phyloP scores from a whole-genome alignment of 1,140 invertebrate genomes.

The Propsilocerus akamusi region DNA sequence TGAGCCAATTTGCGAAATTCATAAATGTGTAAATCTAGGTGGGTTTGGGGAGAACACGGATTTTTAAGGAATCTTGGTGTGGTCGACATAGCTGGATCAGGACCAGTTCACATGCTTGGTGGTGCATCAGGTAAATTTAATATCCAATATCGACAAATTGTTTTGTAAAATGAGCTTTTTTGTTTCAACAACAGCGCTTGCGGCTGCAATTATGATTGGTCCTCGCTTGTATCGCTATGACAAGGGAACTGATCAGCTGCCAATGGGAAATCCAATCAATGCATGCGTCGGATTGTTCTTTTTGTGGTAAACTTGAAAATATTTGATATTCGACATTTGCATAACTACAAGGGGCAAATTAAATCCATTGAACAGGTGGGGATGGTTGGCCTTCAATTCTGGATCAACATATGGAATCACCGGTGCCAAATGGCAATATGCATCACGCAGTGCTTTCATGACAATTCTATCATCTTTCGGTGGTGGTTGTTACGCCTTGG shows the following conservation, averaged over 20 bases:
- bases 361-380: too few relatives aligned
- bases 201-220: constrained; percentile 76
- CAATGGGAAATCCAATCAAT: constrained; percentile 76
- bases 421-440: constrained; percentile 52
- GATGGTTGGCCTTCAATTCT: constrained; percentile 86
- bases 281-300: constrained; percentile 84
- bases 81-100: constrained; percentile 82
- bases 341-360: too few relatives aligned
- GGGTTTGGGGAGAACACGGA: constrained; percentile 70
- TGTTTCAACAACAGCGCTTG: constrained; percentile 55
- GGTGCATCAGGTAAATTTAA: background rate
- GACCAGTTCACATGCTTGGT: constrained; percentile 80
- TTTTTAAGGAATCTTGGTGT: constrained; percentile 63
- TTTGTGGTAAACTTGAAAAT: too few relatives aligned
- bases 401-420: constrained; percentile 64
- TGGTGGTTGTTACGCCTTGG: constrained; percentile 35
- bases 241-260: constrained; percentile 47
- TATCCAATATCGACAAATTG: background rate
- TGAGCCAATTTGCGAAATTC: constrained; percentile 33
- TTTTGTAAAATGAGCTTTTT: too few relatives aligned
- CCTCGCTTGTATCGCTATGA: constrained; percentile 73
- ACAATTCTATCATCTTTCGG: constrained; percentile 80
- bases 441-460: constrained; percentile 70
- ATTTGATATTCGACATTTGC: too few relatives aligned
- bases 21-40: constrained; percentile 17